Base-by-base conservation (phyloP, 1,140 invertebrate species). In the Bombus pyrosoma region DNA sequence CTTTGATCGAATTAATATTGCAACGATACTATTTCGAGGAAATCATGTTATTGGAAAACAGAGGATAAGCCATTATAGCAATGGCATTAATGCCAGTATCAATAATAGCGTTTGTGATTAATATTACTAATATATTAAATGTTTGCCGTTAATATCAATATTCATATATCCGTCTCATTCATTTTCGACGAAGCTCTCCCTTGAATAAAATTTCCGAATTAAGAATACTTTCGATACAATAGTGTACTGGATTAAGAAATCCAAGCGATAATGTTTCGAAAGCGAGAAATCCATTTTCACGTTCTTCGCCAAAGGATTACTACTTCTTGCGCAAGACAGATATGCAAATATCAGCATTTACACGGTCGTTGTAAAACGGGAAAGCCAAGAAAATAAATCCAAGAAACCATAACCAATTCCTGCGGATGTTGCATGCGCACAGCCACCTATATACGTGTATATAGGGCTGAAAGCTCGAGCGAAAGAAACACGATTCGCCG, bases 21-120 rank as follows among this genome's bases (percentile, higher is more conserved):
- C 74, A 76, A 15, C n/a, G 32, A 34, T 12, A 5, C 34, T 34
- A 76, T 59, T 37, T 15, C 13, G 47, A 37, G 74, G 22, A 76
- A 59, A 59, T 59, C 53, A 37, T 59, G 74, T 76, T 76, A 76
- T 57, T 34, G 74, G 47, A 76, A 57, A 15, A 53, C 34, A 13
- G 28, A 39, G 34, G 32, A 39, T 71, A 28, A 71, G 25, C 69
- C 39, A 41, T 62, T 62, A 64, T 12, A 32, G 37, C 75, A 37
- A 37, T 41, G 6, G 1, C 22, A 78, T 78, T 78, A 78, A 78
- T 78, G 41, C 25, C 28, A 4, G 10, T 41, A 64, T 64, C 39
- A 57, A 78, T 78, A 78, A 66, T 64, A 66, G 28, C 39, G 9
- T 53, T 22, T n/a, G 59, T 43, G 41, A 78, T 64, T 78, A 41